Evolutionary conservation across 2,113 vertebrate genomes (phyloP).

Genomic region (Tamias sibiricus): DNA sequence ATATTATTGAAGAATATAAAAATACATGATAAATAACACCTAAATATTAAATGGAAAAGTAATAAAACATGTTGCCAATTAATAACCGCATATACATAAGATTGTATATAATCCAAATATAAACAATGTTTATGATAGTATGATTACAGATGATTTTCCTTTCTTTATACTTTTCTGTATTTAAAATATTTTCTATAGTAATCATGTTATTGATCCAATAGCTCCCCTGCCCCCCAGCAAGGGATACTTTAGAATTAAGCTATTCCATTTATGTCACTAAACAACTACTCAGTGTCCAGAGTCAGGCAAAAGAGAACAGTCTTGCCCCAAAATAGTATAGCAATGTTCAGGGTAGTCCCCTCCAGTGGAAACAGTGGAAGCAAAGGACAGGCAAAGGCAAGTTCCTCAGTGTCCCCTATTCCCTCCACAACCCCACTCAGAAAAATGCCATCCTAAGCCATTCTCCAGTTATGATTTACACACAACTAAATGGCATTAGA

Average conservation of each 20-base stretch:
- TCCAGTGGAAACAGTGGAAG: not conserved
- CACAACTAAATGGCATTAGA: not conserved
- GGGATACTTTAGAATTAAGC: conserved; percentile 16
- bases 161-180: conserved; percentile 24
- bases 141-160: conserved; percentile 28
- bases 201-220: not conserved
- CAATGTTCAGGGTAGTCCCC: not conserved
- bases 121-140: conserved; percentile 32
- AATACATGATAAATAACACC: not conserved
- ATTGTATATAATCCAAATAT: conserved; percentile 13
- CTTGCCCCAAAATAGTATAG: not conserved
- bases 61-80: not conserved
- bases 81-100: not conserved
- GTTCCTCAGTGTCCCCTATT: not conserved
- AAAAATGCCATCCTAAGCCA: not conserved
- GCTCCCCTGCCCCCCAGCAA: not conserved
- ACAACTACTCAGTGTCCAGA: not conserved
- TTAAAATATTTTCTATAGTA: conserved; percentile 56
- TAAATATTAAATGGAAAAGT: conserved; percentile 37
- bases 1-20: not conserved
- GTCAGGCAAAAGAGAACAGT: not conserved
- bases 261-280: conserved; percentile 46
- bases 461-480: not conserved
- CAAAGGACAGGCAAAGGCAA: not conserved
- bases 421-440: not conserved